These are phyloP conservation scores for Cheilosia soror DNA, from an alignment of 2,888 invertebrate species.

Conservation along the genomic window DNA sequence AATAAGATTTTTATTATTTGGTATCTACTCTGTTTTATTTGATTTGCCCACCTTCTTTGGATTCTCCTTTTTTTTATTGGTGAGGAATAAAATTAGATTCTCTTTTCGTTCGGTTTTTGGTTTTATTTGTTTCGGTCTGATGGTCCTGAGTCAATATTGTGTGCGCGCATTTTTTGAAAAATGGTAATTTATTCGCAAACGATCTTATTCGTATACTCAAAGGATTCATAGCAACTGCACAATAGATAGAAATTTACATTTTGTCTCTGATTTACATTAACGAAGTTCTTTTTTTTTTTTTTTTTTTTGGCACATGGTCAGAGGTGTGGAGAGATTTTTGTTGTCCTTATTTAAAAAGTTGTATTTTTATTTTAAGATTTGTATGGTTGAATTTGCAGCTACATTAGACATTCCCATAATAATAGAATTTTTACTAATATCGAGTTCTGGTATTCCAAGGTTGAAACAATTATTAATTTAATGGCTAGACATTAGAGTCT, in stretches of 20 bases:
- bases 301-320: background rate
- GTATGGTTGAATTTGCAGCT: no score
- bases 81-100: conserved; percentile 24
- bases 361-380: no score
- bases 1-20: conserved; percentile 33
- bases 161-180: conserved; percentile 15
- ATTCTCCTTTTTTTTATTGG: background rate
- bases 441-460: no score
- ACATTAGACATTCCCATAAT: no score
- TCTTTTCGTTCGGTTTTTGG: conserved; percentile 16
- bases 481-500: no score
- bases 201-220: conserved; percentile 33
- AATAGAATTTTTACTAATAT: no score
- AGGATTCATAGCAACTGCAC: conserved; percentile 36
- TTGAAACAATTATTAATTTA: no score
- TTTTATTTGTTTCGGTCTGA: conserved; percentile 54
- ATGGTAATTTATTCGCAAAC: conserved; percentile 32
- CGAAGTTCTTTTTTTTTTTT: background rate
- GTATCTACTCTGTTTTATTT: conserved; percentile 7
- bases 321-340: background rate
- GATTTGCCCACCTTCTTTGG: conserved; percentile 15
- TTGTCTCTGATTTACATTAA: conserved; percentile 18
- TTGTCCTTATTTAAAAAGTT: no score
- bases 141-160: conserved; percentile 66
- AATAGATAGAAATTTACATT: conserved; percentile 46